Percentiles rank a stretch among this genome's conserved stretches.
Conservation (phyloP, 2,113 vertebrate species). For the Haliaeetus leucogaster region DNA sequence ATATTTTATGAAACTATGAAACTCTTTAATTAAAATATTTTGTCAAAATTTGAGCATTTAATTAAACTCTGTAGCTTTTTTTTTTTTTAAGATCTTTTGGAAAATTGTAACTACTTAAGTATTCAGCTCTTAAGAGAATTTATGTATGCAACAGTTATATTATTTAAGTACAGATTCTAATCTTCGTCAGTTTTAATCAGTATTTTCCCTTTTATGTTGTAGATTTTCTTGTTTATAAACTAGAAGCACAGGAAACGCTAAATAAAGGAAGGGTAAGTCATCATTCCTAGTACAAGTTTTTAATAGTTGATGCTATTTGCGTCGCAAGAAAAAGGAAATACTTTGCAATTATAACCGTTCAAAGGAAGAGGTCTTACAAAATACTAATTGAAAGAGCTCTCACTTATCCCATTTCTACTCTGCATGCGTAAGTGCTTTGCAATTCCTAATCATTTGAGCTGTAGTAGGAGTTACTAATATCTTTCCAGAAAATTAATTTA, state of each 20-base stretch:
- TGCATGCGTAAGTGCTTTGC: background rate
- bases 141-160: background rate
- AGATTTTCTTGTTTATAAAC: slow-evolving; percentile 96
- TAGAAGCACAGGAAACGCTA: slow-evolving; percentile 92
- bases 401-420: background rate
- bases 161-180: background rate
- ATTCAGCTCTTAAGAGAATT: background rate
- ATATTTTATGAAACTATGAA: background rate
- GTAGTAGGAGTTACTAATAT: background rate
- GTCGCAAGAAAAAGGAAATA: background rate
- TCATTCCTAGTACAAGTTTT: background rate
- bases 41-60: background rate
- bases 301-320: background rate
- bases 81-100: background rate
- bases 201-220: slow-evolving; percentile 36
- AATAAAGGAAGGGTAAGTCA: slow-evolving; percentile 96
- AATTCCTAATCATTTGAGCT: background rate
- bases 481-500: slow-evolving; percentile 18
- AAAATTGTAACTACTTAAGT: background rate
- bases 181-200: background rate
- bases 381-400: slow-evolving; percentile 10
- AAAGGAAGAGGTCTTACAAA: slow-evolving; percentile 5
- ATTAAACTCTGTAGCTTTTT: background rate
- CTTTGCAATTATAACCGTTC: background rate
- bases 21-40: background rate